Conservation (phyloP, 2,113 vertebrate genomes). For the Amblyopsis rosae region DNA sequence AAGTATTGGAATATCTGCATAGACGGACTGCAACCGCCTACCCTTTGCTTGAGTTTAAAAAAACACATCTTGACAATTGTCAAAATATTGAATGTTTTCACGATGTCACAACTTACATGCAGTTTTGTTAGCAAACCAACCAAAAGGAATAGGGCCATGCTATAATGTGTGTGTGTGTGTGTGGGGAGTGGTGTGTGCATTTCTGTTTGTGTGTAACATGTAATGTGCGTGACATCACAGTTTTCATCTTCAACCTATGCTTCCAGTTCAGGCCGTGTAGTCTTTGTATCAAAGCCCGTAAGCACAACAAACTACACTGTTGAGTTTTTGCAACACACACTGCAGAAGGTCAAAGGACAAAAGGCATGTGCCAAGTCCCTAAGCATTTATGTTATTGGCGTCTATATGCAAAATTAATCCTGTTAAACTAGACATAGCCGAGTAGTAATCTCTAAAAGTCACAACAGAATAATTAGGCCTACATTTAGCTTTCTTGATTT, state of each 20-base stretch:
- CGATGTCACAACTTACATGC: slow-evolving; percentile 17
- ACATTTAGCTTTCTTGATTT: not conserved
- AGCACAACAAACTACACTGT: slow-evolving; percentile 64
- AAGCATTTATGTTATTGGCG: slow-evolving; percentile 1
- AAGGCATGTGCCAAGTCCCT: not conserved
- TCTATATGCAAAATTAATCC: no score
- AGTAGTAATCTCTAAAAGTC: not conserved
- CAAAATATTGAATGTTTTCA: not conserved
- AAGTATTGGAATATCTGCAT: no score
- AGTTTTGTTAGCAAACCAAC: slow-evolving; percentile 32
- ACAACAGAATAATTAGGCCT: not conserved
- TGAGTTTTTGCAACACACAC: slow-evolving; percentile 60
- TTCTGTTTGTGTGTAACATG: slow-evolving; percentile 36
- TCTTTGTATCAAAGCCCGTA: slow-evolving; percentile 33
- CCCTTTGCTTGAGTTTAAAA: no score
- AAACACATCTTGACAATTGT: no score
- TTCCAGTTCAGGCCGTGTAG: slow-evolving; percentile 42
- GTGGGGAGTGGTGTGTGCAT: slow-evolving; percentile 39
- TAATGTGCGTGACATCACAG: slow-evolving; percentile 40
- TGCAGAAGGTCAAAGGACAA: slow-evolving; percentile 12
- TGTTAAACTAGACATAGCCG: not conserved
- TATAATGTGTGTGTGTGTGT: slow-evolving; percentile 30
- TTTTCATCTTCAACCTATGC: slow-evolving; percentile 67
- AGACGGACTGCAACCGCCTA: no score
- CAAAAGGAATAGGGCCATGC: slow-evolving; percentile 41